Percentiles rank a stretch among this genome's conserved stretches.
phyloP scores from a whole-genome alignment of 2,888 invertebrate species.

The Chrysolina haemoptera region DNA sequence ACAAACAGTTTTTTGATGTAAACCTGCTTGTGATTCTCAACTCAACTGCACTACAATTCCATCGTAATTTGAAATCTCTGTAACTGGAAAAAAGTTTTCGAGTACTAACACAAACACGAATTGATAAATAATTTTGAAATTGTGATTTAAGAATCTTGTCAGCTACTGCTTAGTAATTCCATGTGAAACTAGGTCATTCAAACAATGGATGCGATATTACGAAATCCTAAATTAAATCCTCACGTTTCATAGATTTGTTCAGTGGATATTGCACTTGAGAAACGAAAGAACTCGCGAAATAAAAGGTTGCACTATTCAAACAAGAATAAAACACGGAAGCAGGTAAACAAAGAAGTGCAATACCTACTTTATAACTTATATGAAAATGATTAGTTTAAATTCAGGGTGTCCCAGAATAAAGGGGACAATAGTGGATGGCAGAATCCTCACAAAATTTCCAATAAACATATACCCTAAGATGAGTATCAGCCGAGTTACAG shows the following conservation, averaged over 20 bases:
- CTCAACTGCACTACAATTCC: not conserved
- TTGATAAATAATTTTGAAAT: constrained; percentile 15
- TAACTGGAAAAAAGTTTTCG: not conserved
- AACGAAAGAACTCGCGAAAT: not conserved
- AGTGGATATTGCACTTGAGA: constrained; percentile 8
- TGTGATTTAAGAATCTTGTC: constrained; percentile 1
- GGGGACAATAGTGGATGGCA: no score
- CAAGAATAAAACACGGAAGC: not conserved
- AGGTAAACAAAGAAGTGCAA: not conserved
- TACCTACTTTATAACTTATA: not conserved
- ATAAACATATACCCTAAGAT: no score
- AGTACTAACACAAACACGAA: not conserved
- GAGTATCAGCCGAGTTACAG: no score
- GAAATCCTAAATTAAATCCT: constrained; percentile 13
- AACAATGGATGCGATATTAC: constrained; percentile 19
- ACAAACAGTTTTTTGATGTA: no score
- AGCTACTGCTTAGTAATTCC: constrained; percentile 14
- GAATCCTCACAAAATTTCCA: no score
- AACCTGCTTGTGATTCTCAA: not conserved
- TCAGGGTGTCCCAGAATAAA: no score
- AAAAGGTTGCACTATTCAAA: not conserved
- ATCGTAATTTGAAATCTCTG: not conserved
- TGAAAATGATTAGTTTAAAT: no score
- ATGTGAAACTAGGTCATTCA: constrained; percentile 9
- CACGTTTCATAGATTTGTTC: constrained; percentile 10